phyloP scores from a whole-genome alignment of 2,113 vertebrate genomes.

The Malaclemys terrapin region DNA sequence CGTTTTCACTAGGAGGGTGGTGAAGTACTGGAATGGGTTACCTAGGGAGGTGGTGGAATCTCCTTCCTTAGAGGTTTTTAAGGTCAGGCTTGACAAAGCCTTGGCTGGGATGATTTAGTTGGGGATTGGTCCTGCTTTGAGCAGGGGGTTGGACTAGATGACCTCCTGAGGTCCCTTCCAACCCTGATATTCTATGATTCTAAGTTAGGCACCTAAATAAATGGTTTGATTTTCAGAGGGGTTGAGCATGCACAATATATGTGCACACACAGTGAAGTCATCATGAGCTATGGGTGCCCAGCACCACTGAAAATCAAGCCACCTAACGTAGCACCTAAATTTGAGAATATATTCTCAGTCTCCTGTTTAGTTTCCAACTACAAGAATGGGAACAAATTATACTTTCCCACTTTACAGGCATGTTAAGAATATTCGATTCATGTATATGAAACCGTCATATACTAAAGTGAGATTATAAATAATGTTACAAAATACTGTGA shows the following conservation, averaged over 20 bases:
- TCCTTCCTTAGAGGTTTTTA: no score
- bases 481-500: background rate
- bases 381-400: background rate
- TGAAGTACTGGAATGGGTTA: no score
- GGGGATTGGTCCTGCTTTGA: no score
- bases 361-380: background rate
- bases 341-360: background rate
- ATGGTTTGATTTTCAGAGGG: background rate
- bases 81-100: no score
- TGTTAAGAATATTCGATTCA: background rate
- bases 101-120: no score
- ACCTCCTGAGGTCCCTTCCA: no score
- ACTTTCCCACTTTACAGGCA: background rate
- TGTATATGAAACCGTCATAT: fast-evolving
- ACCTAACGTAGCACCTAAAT: background rate
- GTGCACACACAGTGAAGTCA: background rate
- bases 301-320: background rate
- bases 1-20: no score
- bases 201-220: background rate
- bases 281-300: background rate
- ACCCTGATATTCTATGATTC: no score
- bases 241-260: background rate
- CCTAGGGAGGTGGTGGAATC: no score
- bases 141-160: no score
- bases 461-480: background rate